Evolutionary conservation across 2,113 vertebrate genomes (phyloP), one percentile per base, ranked within the genome.

Genomic region (Percopsis transmontana): DNA sequence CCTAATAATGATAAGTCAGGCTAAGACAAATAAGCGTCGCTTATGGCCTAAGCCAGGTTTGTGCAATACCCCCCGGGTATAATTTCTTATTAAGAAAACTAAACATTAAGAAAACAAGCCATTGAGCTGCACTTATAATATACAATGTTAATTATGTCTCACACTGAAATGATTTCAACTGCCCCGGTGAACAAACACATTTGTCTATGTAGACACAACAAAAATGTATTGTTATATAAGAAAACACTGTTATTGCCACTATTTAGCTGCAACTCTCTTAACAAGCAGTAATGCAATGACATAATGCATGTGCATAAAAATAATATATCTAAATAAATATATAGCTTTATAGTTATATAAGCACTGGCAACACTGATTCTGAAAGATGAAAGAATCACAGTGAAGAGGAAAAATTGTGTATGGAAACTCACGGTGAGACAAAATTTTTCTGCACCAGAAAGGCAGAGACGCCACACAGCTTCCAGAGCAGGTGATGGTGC

Each of bases 371-470:
- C 3, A 14, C 15, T 15, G 2, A 40, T 8, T 5, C 5, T 40
- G 5, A 8, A 40, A 40, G 11, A 40, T 40, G 11, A 40, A 1
- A 45, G 42, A 14, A 45, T 45, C 5, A 45, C 15, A 3, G 42
- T 45, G 9, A 45, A 45, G 15, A 45, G 12, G 12, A 41, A 41
- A 12, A n/a, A n/a, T n/a, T 48, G 52, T 54, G 20, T 54, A 15
- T 11, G 52, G 21, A 67, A 47, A 94, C 97, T 96, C 90, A 99
- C 97, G 68, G 88, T 27, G 97, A 99, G 68, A 99, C 63, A 44
- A 91, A 95, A 76, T 95, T 93, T 72, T 98, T 99, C 77, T 99
- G 96, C 51, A 97, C 85, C 54, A 99, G 92, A 86, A 98, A 95
- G 45, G 93, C 96, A 0, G 97, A 99, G 64, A 94, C 23, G 2